phyloP scores from a whole-genome alignment of 2,888 invertebrate species.

The Nycteola revayana region DNA sequence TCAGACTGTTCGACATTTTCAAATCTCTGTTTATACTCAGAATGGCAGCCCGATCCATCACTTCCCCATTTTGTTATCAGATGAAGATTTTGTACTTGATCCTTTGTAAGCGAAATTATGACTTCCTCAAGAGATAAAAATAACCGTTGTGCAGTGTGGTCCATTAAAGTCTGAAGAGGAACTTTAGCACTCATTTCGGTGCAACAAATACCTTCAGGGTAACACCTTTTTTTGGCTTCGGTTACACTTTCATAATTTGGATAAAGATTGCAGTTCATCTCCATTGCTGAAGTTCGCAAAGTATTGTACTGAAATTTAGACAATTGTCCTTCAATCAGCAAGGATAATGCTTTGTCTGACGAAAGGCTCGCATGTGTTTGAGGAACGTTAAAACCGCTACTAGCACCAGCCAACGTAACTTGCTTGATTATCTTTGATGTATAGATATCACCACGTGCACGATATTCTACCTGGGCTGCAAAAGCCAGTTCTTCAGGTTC shows the following conservation, averaged over 20 bases:
- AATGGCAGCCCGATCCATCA: slow-evolving; percentile 15
- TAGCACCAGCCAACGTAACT: slow-evolving; percentile 1
- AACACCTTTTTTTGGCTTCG: slow-evolving; percentile 8
- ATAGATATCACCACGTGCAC: slow-evolving; percentile 7
- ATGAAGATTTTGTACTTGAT: slow-evolving; percentile 1
- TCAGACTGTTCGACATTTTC: slow-evolving; percentile 4
- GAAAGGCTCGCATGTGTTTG: slow-evolving; percentile 1
- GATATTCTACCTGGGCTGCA: slow-evolving; percentile 8
- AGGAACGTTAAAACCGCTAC: background rate
- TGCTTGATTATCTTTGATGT: slow-evolving; percentile 4
- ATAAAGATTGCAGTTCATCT: slow-evolving; percentile 10
- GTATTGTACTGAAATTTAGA: slow-evolving; percentile 14
- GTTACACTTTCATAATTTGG: slow-evolving; percentile 11
- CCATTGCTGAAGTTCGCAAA: slow-evolving; percentile 11
- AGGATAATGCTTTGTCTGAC: slow-evolving; percentile 8
- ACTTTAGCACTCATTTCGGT: slow-evolving; percentile 5
- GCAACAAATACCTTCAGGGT: background rate
- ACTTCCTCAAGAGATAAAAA: background rate
- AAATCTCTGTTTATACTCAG: slow-evolving; percentile 17
- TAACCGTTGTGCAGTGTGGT: slow-evolving; percentile 3
- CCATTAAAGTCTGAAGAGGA: slow-evolving; percentile 1
- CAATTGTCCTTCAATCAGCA: slow-evolving; percentile 8
- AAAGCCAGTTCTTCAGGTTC: slow-evolving; percentile 4
- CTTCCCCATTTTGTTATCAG: slow-evolving; percentile 16
- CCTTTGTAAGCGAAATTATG: background rate